Base-by-base conservation (phyloP, 2,113 vertebrate species). In the Eubucco bourcierii region DNA sequence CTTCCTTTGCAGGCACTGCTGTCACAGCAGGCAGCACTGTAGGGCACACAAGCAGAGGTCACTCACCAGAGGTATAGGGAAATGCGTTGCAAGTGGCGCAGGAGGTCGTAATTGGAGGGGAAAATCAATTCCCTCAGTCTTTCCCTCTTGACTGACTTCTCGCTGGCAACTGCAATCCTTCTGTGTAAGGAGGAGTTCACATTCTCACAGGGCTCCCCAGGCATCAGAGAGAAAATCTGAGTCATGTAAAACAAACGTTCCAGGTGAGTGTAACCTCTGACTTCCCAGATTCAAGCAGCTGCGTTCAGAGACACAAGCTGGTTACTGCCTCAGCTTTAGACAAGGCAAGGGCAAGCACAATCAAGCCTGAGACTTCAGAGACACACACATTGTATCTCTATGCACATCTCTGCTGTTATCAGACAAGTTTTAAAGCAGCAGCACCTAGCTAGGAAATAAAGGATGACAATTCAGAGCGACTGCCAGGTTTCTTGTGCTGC, bases 211-310 rank as follows among this genome's bases (percentile, higher is more conserved):
- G 97, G 59, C 34, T 98, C 97, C 90, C 97, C 98, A 90, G 96
- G 96, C 93, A 97, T 95, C 28, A 95, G 97, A 96, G 98, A 98
- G 91, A 98, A 98, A 76, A 97, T 98, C 98, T 98, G 95, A 94
- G 94, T 87, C 96, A 96, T 93, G 95, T 96, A 95, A 97, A 97
- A 96, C 72, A 97, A 97, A 97, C 1, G 19, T 81, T 93, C 87
- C 88, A 95, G 80, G 81, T 85, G 87, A 84, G 58, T 79, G 71
- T 92, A 94, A 97, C 94, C 74, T 90, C 84, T 72, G 83, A 93
- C 53, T 65, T 44, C 17, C 1, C 1, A 56, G 73, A 73, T 16
- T 25, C 66, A 90, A 90, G 81, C 66, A 61, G 24, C 5, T 50
- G 15, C 60, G 75, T 37, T n/a, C 58, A 77, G 24, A 81, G 16